Conservation (phyloP, 1,140 invertebrate genomes). For the Muscidifurax raptorellus region DNA sequence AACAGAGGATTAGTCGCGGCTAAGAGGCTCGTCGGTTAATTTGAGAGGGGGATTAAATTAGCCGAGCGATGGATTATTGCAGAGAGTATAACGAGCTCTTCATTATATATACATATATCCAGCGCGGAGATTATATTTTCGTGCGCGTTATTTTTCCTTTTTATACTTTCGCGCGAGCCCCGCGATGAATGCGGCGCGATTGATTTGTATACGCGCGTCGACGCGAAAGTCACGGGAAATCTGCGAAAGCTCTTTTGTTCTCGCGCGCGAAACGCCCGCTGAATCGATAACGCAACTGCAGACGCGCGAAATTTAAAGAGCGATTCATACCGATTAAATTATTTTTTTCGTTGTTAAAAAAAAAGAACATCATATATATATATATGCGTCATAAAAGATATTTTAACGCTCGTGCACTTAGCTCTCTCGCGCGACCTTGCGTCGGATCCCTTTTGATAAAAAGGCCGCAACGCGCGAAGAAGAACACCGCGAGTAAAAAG, state of each 20-base stretch:
- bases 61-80: not conserved
- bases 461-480: not conserved
- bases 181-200: too few species aligned
- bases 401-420: not conserved
- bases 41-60: not conserved
- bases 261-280: not conserved
- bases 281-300: too few species aligned
- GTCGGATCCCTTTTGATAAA: not conserved
- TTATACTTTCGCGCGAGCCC: too few species aligned
- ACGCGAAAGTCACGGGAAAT: too few species aligned
- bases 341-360: too few species aligned
- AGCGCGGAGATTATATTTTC: not conserved
- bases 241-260: not conserved
- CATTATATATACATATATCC: too few species aligned
- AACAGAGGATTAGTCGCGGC: not conserved
- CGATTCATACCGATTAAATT: too few species aligned
- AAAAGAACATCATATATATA: too few species aligned
- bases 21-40: not conserved
- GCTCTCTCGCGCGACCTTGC: conserved; percentile 14
- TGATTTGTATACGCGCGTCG: too few species aligned
- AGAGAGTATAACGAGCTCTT: not conserved
- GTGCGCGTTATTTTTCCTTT: too few species aligned
- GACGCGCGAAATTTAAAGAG: not conserved
- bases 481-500: not conserved
- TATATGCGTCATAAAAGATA: not conserved